Evolutionary conservation across 2,113 vertebrate genomes (phyloP).

Genomic region (Rhizomys pruinosus): DNA sequence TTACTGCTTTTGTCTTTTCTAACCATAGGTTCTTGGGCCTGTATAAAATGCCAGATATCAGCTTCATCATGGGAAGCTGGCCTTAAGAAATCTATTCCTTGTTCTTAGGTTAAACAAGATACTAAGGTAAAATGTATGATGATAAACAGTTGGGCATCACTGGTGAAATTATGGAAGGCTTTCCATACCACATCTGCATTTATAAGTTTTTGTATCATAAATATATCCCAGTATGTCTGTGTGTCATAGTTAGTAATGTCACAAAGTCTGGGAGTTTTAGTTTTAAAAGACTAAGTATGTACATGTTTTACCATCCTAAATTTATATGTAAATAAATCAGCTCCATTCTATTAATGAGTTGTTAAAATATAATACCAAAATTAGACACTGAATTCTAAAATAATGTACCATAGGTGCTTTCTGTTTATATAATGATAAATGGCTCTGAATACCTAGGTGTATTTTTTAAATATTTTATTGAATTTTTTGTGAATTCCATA

Average conservation of each 20-base stretch:
- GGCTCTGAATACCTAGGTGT: too few relatives aligned
- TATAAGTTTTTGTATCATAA: neutral
- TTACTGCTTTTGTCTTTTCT: too few relatives aligned
- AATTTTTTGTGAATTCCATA: too few relatives aligned
- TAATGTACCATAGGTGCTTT: neutral
- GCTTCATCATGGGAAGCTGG: too few relatives aligned
- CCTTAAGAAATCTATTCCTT: too few relatives aligned
- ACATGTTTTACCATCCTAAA: neutral
- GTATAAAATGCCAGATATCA: too few relatives aligned
- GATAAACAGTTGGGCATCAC: too few relatives aligned
- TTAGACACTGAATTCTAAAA: neutral
- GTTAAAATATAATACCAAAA: neutral
- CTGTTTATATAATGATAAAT: neutral
- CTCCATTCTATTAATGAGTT: neutral
- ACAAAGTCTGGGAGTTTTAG: neutral
- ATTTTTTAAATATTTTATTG: too few relatives aligned
- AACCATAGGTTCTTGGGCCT: too few relatives aligned
- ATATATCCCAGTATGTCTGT: neutral
- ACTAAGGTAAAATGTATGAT: too few relatives aligned
- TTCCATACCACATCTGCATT: neutral
- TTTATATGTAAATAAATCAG: neutral
- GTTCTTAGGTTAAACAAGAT: too few relatives aligned
- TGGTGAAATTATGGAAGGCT: neutral
- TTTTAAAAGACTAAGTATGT: neutral
- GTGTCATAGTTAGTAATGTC: neutral